Evolutionary conservation across 1,140 invertebrate species (phyloP), one percentile per base, ranked within the genome.

Genomic region (Meloidogyne hapla): DNA sequence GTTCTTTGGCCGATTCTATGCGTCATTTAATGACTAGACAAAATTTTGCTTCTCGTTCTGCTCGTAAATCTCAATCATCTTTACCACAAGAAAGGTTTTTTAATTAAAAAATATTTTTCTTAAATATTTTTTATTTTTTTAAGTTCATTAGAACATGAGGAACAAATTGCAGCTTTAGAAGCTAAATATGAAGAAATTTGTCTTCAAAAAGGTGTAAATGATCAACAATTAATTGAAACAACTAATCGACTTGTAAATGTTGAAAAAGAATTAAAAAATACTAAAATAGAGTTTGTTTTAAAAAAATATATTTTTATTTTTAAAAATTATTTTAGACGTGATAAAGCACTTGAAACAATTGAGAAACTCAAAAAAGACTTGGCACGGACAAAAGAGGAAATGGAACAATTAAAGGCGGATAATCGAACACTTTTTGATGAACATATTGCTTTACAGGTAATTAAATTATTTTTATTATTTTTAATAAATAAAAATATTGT

Each of bases 191-290:
- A 63, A 28, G 76, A 80, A 26, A 25, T 78, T 62, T 78, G 78
- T 75, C 80, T 80, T 25, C 33, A 65, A 33, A 78, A 78, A 56
- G 77, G 79, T 9, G 38, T 79, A 40, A 78, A 78, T 61, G 77
- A 78, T 42, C 77, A 78, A 75, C 65, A 69, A 62, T 45, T 78
- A 15, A 78, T 78, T 45, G 75, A 78, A 42, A 67, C 78, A 23
- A 78, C 80, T 40, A 68, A 68, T 45, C 28, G 65, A 48, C 62
- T 78, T n/a, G 64, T 42, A 9, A 40, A 70, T 15, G 23, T 79
- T 33, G 76, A 78, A 42, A 61, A 69, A 13, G 38, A 79, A 26
- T 42, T 78, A n/a, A 33, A 28, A 12, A 62, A n/a, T 23, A 61
- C 61, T 15, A n/a, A 62, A 61, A 42, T 25, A 28, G 77, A 78